Evolutionary conservation across 2,113 vertebrate species (phyloP).

Genomic region (Sisor rabdophorus): DNA sequence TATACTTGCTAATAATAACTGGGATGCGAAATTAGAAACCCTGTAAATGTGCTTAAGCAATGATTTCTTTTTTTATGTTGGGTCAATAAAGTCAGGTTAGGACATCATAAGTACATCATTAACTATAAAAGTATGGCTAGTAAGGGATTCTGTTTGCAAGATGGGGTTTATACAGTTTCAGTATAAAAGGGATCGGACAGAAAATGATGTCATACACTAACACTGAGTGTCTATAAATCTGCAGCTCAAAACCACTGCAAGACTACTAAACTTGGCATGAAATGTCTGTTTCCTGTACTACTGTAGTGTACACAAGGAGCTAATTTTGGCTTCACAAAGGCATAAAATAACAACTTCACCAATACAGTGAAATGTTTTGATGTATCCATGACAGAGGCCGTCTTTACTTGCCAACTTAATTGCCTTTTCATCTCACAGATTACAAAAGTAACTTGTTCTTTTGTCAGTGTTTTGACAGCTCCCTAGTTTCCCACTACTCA

Average conservation of each 20-base stretch:
- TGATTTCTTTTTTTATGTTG: not conserved
- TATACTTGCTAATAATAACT: not conserved
- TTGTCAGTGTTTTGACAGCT: conserved; percentile 66
- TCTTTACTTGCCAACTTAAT: conserved; percentile 66
- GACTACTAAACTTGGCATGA: not conserved
- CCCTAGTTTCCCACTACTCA: not conserved
- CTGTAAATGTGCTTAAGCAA: not conserved
- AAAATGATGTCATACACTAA: not conserved
- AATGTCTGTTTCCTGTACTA: not conserved
- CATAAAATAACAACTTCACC: conserved; percentile 13
- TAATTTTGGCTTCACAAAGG: not conserved
- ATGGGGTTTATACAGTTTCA: not conserved
- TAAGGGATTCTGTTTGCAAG: not conserved
- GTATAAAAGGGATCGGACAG: too few relatives aligned
- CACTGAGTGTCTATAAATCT: not conserved
- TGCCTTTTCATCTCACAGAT: conserved; percentile 65
- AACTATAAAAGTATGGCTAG: not conserved
- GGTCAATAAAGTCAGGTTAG: not conserved
- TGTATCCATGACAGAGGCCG: conserved; percentile 63
- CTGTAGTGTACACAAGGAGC: not conserved
- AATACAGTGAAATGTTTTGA: conserved; percentile 27
- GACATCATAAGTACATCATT: not conserved
- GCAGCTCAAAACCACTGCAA: not conserved
- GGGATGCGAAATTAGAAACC: not conserved
- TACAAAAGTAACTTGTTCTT: conserved; percentile 68